These are phyloP conservation scores for Chaetophractus vellerosus DNA, from an alignment of 2,797 vertebrate genomes.

Conservation along the genomic window DNA sequence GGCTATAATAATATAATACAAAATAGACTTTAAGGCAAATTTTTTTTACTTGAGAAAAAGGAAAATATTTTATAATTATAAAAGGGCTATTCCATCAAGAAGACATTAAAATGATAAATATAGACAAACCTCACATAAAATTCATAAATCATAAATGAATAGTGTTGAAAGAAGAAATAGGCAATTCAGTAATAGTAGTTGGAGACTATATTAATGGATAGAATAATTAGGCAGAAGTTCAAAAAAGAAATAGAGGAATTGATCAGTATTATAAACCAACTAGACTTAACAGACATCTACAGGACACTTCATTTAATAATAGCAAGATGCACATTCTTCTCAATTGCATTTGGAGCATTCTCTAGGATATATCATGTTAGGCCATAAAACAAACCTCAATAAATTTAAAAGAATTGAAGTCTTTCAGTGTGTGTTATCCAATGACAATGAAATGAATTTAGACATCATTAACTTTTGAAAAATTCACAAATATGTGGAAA, in stretches of 20 bases:
- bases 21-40: too few relatives aligned
- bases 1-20: too few relatives aligned
- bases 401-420: constrained; percentile 1
- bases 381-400: background rate
- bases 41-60: too few relatives aligned
- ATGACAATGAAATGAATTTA: background rate
- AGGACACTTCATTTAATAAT: fast-evolving
- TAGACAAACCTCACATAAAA: too few relatives aligned
- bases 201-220: background rate
- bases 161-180: background rate
- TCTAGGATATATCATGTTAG: background rate
- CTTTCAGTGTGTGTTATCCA: background rate
- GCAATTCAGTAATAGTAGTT: background rate
- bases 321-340: background rate
- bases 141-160: too few relatives aligned
- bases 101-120: too few relatives aligned
- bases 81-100: too few relatives aligned
- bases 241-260: background rate
- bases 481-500: background rate
- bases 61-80: too few relatives aligned
- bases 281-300: background rate
- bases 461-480: background rate
- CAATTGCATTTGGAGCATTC: background rate
- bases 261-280: background rate
- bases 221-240: background rate